These are phyloP conservation scores for Linyphia triangularis DNA, from an alignment of 2,888 invertebrate genomes.

Conservation along the genomic window DNA sequence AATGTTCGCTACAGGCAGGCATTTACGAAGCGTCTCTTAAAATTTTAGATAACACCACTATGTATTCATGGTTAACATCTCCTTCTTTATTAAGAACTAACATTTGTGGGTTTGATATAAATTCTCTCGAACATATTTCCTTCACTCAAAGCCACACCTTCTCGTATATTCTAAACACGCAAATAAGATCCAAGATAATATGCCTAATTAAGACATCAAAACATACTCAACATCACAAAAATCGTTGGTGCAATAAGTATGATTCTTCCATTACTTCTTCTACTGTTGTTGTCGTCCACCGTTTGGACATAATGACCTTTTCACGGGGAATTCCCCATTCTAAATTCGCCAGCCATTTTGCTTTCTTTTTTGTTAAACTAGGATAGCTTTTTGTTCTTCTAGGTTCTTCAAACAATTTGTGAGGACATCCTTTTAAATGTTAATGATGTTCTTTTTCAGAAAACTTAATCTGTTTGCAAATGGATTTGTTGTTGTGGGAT, in stretches of 20 bases:
- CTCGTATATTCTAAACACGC: not conserved
- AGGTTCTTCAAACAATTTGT: slow-evolving; percentile 11
- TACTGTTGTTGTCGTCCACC: not conserved
- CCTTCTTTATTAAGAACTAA: not conserved
- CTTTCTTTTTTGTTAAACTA: too few species aligned
- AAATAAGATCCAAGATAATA: not conserved
- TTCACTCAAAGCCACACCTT: not conserved
- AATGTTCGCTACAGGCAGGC: too few species aligned
- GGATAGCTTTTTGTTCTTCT: not conserved
- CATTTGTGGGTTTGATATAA: not conserved
- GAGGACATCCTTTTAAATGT: slow-evolving; percentile 33
- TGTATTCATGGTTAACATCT: too few species aligned
- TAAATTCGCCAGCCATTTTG: too few species aligned
- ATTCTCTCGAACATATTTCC: not conserved
- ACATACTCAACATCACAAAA: not conserved
- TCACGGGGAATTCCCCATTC: not conserved
- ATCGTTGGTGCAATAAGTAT: not conserved
- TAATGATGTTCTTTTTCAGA: slow-evolving; percentile 18
- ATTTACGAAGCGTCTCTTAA: too few species aligned
- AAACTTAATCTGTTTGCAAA: slow-evolving; percentile 28
- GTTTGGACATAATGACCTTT: not conserved
- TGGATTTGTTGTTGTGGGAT: not conserved
- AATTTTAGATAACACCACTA: too few species aligned
- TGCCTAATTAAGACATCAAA: not conserved
- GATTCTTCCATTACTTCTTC: not conserved